Evolutionary conservation across 2,113 vertebrate species (phyloP).

Genomic region (Xenopus laevis): DNA sequence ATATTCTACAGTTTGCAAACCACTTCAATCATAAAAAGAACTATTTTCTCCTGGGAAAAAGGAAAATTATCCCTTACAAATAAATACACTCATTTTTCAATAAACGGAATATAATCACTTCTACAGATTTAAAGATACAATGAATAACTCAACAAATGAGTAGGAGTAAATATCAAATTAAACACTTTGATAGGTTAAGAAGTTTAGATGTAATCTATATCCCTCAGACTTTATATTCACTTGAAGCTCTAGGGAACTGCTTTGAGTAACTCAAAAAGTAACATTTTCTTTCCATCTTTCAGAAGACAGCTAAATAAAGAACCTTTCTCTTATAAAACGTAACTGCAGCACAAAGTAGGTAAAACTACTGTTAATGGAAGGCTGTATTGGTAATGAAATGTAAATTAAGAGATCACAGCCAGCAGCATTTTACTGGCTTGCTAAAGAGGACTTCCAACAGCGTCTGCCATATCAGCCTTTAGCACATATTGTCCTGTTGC

Average conservation of each 20-base stretch:
- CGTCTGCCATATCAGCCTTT: slow-evolving; percentile 40
- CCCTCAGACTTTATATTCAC: background rate
- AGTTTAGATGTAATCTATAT: slow-evolving; percentile 9
- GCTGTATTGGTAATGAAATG: slow-evolving; percentile 44
- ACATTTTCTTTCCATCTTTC: slow-evolving; percentile 4
- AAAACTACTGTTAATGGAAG: slow-evolving; percentile 38
- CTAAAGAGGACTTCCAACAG: slow-evolving; percentile 38
- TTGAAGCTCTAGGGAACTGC: background rate
- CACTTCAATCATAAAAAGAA: background rate
- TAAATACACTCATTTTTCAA: background rate
- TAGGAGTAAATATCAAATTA: slow-evolving; percentile 20
- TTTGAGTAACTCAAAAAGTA: slow-evolving; percentile 25
- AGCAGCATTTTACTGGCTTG: slow-evolving; percentile 37
- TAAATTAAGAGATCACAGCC: slow-evolving; percentile 42
- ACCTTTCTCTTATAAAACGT: slow-evolving; percentile 29
- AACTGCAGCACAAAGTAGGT: slow-evolving; percentile 31
- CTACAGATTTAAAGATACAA: background rate
- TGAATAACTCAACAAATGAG: slow-evolving; percentile 1
- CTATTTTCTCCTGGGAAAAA: background rate
- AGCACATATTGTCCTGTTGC: slow-evolving; percentile 34
- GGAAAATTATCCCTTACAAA: background rate
- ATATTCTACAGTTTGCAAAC: too few species aligned
- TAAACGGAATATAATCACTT: background rate
- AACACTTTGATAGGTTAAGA: slow-evolving; percentile 8
- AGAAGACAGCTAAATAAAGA: slow-evolving; percentile 37